These are phyloP conservation scores for Balaenoptera acutorostrata DNA, from an alignment of 2,113 vertebrate species.

Conservation along the genomic window DNA sequence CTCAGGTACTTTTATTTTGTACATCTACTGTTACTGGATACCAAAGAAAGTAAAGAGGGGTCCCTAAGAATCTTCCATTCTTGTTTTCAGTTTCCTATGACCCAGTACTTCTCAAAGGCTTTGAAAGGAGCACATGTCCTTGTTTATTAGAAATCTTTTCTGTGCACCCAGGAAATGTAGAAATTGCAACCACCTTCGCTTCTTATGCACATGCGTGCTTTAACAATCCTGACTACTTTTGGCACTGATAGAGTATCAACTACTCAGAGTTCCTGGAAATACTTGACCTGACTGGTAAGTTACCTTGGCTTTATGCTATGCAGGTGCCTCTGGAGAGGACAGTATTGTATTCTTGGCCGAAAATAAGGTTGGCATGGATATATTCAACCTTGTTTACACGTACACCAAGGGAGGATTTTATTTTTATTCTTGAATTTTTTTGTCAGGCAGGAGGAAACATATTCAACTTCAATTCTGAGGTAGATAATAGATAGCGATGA, in stretches of 20 bases:
- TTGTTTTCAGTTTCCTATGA: background rate
- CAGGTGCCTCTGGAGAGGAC: background rate
- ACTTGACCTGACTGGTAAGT: background rate
- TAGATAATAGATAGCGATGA: background rate
- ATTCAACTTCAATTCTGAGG: background rate
- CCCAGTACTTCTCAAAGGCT: background rate
- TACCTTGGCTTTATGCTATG: background rate
- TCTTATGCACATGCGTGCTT: background rate
- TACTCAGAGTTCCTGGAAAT: background rate
- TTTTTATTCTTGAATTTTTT: background rate
- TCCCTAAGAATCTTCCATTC: background rate
- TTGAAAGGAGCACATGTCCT: background rate
- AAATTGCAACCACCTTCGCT: background rate
- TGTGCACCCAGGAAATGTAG: background rate
- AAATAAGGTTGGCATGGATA: background rate
- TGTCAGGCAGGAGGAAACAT: background rate
- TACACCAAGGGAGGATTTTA: background rate
- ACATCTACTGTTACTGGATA: background rate
- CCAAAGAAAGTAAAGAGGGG: background rate
- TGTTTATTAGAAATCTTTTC: background rate
- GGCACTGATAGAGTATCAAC: background rate
- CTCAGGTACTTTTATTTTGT: background rate
- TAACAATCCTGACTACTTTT: background rate
- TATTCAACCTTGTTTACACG: background rate
- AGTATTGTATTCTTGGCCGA: background rate